Evolutionary conservation across 92 coral and sea anemone genomes (phyloP).

Genomic region (Siderastrea siderea): DNA sequence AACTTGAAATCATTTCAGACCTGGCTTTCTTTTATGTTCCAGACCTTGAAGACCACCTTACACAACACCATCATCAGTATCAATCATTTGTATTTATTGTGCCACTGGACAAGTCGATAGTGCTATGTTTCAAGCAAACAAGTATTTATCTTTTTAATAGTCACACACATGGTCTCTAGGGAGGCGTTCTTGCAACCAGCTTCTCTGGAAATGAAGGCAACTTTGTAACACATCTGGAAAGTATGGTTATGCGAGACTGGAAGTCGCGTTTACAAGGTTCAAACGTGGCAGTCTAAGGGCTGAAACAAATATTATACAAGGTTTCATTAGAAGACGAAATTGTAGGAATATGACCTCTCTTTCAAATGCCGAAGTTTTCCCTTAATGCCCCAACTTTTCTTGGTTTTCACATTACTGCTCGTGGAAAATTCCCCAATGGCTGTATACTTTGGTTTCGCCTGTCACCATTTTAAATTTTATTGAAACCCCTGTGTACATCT

Average conservation of each 20-base stretch:
- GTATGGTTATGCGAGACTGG: conserved; percentile 41
- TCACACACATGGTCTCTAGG: conserved; percentile 25
- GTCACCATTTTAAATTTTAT: too few relatives aligned
- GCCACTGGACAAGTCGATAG: conserved; percentile 52
- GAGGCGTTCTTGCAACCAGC: conserved; percentile 40
- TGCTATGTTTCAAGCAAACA: conserved; percentile 17
- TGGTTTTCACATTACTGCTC: too few relatives aligned
- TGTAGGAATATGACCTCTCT: too few relatives aligned
- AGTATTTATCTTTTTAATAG: conserved; percentile 16
- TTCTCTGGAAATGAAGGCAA: not conserved
- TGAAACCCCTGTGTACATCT: too few relatives aligned
- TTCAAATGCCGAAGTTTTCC: too few relatives aligned
- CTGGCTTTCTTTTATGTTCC: conserved; percentile 26
- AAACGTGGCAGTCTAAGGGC: conserved; percentile 7
- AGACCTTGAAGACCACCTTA: conserved; percentile 25
- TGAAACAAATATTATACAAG: conserved; percentile 1
- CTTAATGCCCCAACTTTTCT: too few relatives aligned
- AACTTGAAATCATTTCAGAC: conserved; percentile 8
- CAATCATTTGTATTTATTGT: conserved; percentile 28
- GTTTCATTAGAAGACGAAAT: too few relatives aligned
- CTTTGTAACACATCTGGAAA: conserved; percentile 18
- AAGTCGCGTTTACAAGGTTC: conserved; percentile 14
- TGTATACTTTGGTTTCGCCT: too few relatives aligned
- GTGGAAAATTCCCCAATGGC: too few relatives aligned
- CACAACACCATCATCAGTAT: not conserved